phyloP scores from a whole-genome alignment of 2,797 vertebrate genomes.

The Phyllotis vaccarum region DNA sequence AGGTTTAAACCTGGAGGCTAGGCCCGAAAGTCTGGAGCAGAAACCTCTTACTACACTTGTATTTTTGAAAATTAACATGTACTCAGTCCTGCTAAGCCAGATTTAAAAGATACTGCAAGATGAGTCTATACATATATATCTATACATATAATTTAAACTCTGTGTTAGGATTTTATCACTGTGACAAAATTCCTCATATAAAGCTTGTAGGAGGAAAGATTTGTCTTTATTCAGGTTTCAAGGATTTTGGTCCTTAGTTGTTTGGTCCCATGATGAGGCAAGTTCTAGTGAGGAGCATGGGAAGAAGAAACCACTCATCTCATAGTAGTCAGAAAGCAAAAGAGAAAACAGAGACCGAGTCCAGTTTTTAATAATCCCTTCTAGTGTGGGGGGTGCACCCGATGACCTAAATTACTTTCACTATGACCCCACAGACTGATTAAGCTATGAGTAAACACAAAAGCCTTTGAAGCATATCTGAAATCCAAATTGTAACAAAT shows the following conservation, averaged over 20 bases:
- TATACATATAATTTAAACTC: background rate
- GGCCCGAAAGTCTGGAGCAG: too few species aligned
- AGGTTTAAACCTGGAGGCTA: too few species aligned
- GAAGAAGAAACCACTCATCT: background rate
- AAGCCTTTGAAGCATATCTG: background rate
- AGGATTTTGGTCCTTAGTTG: background rate
- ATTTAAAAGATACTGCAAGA: background rate
- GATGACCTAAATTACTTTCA: background rate
- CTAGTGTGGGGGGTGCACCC: too few species aligned
- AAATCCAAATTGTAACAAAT: background rate
- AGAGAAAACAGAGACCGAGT: fast-evolving
- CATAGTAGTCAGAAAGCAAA: background rate
- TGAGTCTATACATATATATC: background rate
- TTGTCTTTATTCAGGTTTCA: background rate
- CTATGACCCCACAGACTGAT: background rate
- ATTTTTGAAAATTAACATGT: background rate
- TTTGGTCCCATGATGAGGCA: background rate
- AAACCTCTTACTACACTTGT: too few species aligned
- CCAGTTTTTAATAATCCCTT: background rate
- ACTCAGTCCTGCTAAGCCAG: slow-evolving; percentile 18
- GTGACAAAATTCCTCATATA: background rate
- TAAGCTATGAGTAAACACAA: background rate
- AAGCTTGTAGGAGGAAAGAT: background rate
- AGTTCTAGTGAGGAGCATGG: background rate
- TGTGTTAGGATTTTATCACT: background rate